These are phyloP conservation scores for Misgurnus mizolepis DNA, from an alignment of 2,113 vertebrate species.

Conservation along the genomic window DNA sequence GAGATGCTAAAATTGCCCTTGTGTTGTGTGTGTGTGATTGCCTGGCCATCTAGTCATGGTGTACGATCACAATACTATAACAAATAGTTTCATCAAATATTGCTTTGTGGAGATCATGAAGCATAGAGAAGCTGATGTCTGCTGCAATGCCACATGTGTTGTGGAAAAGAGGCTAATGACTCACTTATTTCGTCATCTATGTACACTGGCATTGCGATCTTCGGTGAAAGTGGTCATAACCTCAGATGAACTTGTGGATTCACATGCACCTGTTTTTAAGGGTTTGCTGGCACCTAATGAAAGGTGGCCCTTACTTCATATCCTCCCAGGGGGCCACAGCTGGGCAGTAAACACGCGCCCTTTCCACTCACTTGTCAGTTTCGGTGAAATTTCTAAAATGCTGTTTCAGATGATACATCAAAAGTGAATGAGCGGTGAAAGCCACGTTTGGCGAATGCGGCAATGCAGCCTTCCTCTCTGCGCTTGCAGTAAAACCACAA, in stretches of 20 bases:
- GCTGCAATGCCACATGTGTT: constrained; percentile 61
- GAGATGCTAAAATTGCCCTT: too few species aligned
- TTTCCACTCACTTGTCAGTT: constrained; percentile 28
- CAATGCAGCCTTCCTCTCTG: not conserved
- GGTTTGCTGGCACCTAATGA: constrained; percentile 71
- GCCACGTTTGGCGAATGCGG: not conserved
- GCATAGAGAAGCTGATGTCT: constrained; percentile 7
- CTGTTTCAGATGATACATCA: not conserved
- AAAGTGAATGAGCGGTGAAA: not conserved
- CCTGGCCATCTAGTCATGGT: too few species aligned
- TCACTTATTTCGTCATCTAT: constrained; percentile 60
- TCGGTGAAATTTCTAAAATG: not conserved
- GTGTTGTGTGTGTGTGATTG: too few species aligned
- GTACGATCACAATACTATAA: too few species aligned
- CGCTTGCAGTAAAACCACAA: constrained; percentile 38
- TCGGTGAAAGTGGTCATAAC: constrained; percentile 63
- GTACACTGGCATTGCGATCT: constrained; percentile 59
- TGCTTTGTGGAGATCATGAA: too few species aligned
- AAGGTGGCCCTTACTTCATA: constrained; percentile 67
- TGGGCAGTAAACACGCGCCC: constrained; percentile 39
- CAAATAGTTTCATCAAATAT: too few species aligned
- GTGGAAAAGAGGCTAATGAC: constrained; percentile 46
- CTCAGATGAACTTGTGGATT: constrained; percentile 56
- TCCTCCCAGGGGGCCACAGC: constrained; percentile 61
- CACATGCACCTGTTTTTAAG: constrained; percentile 61